Percentiles rank a stretch among this genome's conserved stretches.
Conservation (phyloP, 2,113 vertebrate genomes). For the Saguinus midas region DNA sequence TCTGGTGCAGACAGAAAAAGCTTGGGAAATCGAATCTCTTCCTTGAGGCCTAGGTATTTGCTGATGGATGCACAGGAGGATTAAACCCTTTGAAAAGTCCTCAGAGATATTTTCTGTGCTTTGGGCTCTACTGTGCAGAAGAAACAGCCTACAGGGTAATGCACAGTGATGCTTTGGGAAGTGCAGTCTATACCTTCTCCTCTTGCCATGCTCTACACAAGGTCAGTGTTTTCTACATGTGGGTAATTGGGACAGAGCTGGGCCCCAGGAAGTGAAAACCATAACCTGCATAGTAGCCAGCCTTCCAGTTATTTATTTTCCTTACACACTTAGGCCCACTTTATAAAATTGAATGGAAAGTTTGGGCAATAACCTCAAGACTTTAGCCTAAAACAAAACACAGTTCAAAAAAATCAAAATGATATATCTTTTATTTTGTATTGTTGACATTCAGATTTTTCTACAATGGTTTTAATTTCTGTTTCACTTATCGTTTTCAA, state of each 20-base stretch:
- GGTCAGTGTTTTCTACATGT: no score
- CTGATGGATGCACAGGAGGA: not conserved
- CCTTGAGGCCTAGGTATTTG: not conserved
- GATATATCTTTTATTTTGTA: not conserved
- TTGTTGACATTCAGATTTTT: not conserved
- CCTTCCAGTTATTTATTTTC: not conserved
- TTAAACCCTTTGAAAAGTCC: not conserved
- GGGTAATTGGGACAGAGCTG: not conserved
- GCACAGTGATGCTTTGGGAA: not conserved
- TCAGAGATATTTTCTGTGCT: not conserved
- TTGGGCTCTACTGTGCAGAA: not conserved
- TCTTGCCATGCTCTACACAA: rapidly evolving
- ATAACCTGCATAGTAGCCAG: not conserved
- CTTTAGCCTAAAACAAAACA: not conserved
- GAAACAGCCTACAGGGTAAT: not conserved
- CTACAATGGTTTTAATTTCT: not conserved
- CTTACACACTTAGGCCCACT: not conserved
- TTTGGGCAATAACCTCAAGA: not conserved
- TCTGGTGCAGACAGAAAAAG: not conserved
- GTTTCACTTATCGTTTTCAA: not conserved
- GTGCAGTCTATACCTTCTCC: rapidly evolving
- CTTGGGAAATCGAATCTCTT: not conserved
- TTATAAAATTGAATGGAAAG: not conserved
- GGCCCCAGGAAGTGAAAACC: not conserved
- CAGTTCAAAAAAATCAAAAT: not conserved